phyloP scores from a whole-genome alignment of 2,797 vertebrate genomes.

The Halcyon badia region DNA sequence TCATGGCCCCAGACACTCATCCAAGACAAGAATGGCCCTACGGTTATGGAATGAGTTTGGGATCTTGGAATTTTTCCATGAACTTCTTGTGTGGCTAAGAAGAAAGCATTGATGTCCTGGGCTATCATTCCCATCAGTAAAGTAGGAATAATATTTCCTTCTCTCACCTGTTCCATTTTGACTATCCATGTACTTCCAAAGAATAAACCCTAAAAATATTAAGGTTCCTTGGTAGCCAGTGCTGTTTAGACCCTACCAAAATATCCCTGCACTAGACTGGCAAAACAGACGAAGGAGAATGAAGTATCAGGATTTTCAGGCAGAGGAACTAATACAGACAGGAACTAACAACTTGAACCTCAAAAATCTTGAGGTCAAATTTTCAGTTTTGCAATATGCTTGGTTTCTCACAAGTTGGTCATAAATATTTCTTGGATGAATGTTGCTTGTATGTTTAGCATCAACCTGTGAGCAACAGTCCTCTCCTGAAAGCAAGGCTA shows the following conservation, averaged over 20 bases:
- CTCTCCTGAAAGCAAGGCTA: neutral
- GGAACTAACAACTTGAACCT: neutral
- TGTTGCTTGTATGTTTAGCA: neutral
- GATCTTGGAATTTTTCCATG: neutral
- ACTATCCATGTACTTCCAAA: neutral
- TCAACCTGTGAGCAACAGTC: neutral
- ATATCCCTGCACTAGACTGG: neutral
- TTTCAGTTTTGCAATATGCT: neutral
- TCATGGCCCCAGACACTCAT: neutral
- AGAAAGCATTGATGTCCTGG: neutral
- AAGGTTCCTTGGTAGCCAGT: neutral
- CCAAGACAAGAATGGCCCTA: neutral
- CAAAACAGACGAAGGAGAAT: neutral
- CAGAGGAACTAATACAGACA: neutral
- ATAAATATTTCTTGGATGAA: neutral
- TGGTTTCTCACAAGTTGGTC: neutral
- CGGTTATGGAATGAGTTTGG: neutral
- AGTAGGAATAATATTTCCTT: neutral
- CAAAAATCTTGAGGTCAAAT: neutral
- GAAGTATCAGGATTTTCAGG: neutral
- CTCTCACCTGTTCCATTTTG: neutral
- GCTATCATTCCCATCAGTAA: neutral
- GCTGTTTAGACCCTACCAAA: neutral
- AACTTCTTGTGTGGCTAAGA: neutral
- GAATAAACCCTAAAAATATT: neutral